Evolutionary conservation across 1,140 invertebrate species (phyloP), one percentile per base, ranked within the genome.

Genomic region (Apis florea): DNA sequence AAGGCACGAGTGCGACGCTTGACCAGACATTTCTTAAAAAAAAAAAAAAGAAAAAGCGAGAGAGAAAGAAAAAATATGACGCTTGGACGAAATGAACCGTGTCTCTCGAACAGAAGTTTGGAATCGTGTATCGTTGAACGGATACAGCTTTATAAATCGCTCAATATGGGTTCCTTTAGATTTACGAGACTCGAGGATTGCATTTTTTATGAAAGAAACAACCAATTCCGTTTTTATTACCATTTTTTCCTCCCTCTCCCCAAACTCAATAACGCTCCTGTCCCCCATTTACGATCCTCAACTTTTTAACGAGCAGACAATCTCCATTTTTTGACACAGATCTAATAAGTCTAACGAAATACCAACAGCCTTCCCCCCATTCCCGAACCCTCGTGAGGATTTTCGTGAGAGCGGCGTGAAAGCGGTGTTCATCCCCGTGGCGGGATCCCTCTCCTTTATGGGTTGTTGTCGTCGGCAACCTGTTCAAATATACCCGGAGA

Each of bases 401-500:
- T 17, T 51, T 49, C 63, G 71, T 75, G 71, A 66, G 63, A 81
- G 47, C 31, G 21, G 17, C 17, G 12, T 21, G 31, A 31, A 31
- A 31, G 31, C 26, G 13, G 24, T 54, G 70, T 79, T 51, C 69
- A 72, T 51, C 21, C 26, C 59, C 61, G 21, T 59, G 10, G 51
- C 53, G 13, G 9, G 17, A 53, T 54, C 66, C 40, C 40, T 73
- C 31, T 40, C 31, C 31, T 58, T 19, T 49, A 66, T 13, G 54
- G 17, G 10, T 21, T 2, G 59, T 74, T 78, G 81, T 73, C 63
- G 80, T 86, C 82, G 85, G 67, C 75, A 86, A 86, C 85, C 75
- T 78, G 80, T 82, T 82, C 80, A 82, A 82, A 82, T 82, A 82
- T 71, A 59, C 40, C 71, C 53, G 54, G 61, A 21, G 58, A 54